Evolutionary conservation across 2,113 vertebrate species (phyloP).

Genomic region (Paedocypris sp.): DNA sequence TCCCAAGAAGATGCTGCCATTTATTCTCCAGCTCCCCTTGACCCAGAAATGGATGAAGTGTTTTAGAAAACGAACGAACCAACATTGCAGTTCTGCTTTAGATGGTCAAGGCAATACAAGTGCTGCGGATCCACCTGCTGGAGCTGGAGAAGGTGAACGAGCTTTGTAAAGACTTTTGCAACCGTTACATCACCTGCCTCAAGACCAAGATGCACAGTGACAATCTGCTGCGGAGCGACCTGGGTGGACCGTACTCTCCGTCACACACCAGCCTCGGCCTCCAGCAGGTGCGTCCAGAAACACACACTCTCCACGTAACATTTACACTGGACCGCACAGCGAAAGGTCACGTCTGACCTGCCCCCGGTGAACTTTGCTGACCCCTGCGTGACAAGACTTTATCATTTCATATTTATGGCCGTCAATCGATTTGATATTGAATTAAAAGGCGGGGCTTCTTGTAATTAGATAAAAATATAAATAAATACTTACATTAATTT

Average conservation of each 20-base stretch:
- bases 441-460: not conserved
- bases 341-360: slow-evolving; percentile 17
- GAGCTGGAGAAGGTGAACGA: slow-evolving; percentile 98
- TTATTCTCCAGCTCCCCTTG: too few species aligned
- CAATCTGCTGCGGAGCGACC: slow-evolving; percentile 95
- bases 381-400: slow-evolving; percentile 16
- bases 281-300: slow-evolving; percentile 61
- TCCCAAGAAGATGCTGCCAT: too few species aligned
- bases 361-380: slow-evolving; percentile 15
- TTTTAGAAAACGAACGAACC: too few species aligned
- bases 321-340: not conserved
- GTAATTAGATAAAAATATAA: too few species aligned
- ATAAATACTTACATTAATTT: too few species aligned
- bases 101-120: slow-evolving; percentile 99
- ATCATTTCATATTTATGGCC: not conserved
- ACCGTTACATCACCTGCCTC: slow-evolving; percentile 98
- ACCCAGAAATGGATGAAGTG: too few species aligned
- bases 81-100: slow-evolving; percentile 32
- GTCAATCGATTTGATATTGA: not conserved
- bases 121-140: slow-evolving; percentile 92
- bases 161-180: slow-evolving; percentile 98
- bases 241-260: slow-evolving; percentile 91
- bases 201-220: slow-evolving; percentile 99
- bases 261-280: slow-evolving; percentile 85
- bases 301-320: slow-evolving; percentile 1